These are phyloP conservation scores for Volucella zonaria DNA, from an alignment of 2,888 invertebrate genomes.

Conservation along the genomic window DNA sequence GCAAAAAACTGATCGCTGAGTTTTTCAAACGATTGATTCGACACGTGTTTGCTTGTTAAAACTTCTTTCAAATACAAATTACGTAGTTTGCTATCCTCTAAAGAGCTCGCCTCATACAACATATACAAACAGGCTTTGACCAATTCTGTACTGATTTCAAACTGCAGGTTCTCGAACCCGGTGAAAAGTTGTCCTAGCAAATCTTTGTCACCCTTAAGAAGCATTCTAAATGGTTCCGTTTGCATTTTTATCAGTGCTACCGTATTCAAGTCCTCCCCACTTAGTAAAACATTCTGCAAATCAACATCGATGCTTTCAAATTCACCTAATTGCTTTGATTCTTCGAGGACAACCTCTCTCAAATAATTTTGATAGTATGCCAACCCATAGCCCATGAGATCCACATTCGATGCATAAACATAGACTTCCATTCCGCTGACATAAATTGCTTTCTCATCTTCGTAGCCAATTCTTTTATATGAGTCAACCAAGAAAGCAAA, in stretches of 20 bases:
- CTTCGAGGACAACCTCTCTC: slow-evolving; percentile 78
- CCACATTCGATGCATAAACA: slow-evolving; percentile 80
- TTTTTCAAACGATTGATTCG: slow-evolving; percentile 9
- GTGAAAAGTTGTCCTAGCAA: slow-evolving; percentile 74
- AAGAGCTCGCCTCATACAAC: slow-evolving; percentile 82
- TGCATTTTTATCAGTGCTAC: slow-evolving; percentile 79
- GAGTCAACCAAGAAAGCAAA: slow-evolving; percentile 80
- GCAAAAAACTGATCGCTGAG: slow-evolving; percentile 57
- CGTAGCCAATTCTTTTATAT: slow-evolving; percentile 80
- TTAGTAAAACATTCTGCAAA: slow-evolving; percentile 77
- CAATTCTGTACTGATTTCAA: slow-evolving; percentile 72
- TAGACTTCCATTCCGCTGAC: slow-evolving; percentile 82
- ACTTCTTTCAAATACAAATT: slow-evolving; percentile 77
- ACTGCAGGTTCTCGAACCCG: slow-evolving; percentile 75
- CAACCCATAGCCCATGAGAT: slow-evolving; percentile 81
- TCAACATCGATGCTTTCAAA: slow-evolving; percentile 69
- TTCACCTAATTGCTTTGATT: slow-evolving; percentile 69
- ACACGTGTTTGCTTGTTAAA: not conserved
- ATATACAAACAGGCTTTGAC: slow-evolving; percentile 80
- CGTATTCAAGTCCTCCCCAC: slow-evolving; percentile 77
- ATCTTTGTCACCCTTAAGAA: slow-evolving; percentile 68
- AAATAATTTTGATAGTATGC: slow-evolving; percentile 81
- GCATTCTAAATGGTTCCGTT: slow-evolving; percentile 77
- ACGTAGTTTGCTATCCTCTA: slow-evolving; percentile 80
- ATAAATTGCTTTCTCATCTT: slow-evolving; percentile 79